A percentile compares a stretch with the other conserved stretches of the same genome.
Evolutionary conservation across 1,140 invertebrate genomes (phyloP).

Genomic region (Papilio polytes): DNA sequence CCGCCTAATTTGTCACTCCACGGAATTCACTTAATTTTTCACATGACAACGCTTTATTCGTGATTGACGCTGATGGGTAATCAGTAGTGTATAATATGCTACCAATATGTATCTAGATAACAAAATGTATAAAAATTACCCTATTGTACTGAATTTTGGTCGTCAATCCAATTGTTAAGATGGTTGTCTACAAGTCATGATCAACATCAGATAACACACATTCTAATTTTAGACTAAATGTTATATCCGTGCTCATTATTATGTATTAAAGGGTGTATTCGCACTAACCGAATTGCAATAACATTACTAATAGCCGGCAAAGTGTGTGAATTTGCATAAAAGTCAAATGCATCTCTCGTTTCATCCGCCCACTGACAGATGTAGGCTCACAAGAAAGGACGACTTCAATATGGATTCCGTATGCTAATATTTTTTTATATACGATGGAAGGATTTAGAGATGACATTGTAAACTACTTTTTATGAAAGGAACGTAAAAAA

Average conservation of each 20-base stretch:
- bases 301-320: slow-evolving; percentile 39
- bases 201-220: not conserved
- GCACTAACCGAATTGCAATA: slow-evolving; percentile 40
- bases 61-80: not conserved
- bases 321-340: slow-evolving; percentile 70
- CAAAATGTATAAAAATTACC: not conserved
- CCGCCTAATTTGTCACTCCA: slow-evolving; percentile 21
- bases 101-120: not conserved
- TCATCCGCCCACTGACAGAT: slow-evolving; percentile 69
- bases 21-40: slow-evolving; percentile 40
- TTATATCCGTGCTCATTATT: slow-evolving; percentile 6
- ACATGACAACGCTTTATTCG: slow-evolving; percentile 27
- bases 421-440: slow-evolving; percentile 69
- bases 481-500: slow-evolving; percentile 60
- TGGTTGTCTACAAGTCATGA: not conserved
- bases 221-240: not conserved
- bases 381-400: slow-evolving; percentile 50
- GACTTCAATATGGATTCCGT: slow-evolving; percentile 59
- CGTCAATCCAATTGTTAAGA: too few species aligned
- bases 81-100: not conserved
- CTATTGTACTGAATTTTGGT: too few species aligned
- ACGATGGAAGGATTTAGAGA: slow-evolving; percentile 47
- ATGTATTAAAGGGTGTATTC: slow-evolving; percentile 32
- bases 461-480: slow-evolving; percentile 61
- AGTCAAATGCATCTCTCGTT: slow-evolving; percentile 56